Base-by-base conservation (phyloP, 2,888 invertebrate genomes). In the Campopleginae sp. region DNA sequence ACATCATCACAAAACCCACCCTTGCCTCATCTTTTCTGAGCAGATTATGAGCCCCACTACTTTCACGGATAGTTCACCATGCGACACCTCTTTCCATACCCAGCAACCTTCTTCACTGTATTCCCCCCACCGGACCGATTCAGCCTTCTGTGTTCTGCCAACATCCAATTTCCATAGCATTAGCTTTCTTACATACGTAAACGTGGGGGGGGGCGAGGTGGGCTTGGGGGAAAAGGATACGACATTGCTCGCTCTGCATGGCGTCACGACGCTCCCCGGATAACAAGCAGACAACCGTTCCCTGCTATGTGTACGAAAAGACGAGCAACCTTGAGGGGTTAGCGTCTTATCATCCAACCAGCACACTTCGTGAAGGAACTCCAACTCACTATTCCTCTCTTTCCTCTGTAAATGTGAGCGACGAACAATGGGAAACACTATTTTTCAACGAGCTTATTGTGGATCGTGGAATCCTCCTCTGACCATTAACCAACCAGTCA, bases 131-230 rank as follows among this genome's bases (percentile, higher is more conserved):
- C 14, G 80, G 61, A 63, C 83, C 87, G 88, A 89, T 89, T 86
- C 88, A 81, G 87, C 89, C 88, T 89, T 89, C 88, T 91, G 90
- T 91, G 91, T 91, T 90, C 89, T 86, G 87, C 86, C 89, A 90
- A 91, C 92, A 91, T 92, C 90, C 92, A 92, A 93, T 93, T 92
- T 93, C 92, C 92, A 92, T 93, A 91, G 89, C 90, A 92, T 92
- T 92, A 92, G 89, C 88, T 90, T 87, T 86, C 88, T 88, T 88
- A 88, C 90, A 89, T 87, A 87, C 87, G 88, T 88, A 88, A 89
- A 89, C 88, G 84, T 58, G 82, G 80, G 86, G 84, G 83, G 77
- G 10, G 31, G 63, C 7, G 66, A 7, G 33, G 19, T 33, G 6
- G 63, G 63, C 17, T 38, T 10, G 19, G 33, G 38, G 38, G n/a